Base-by-base conservation (phyloP, 2,888 invertebrate species). In the Lycocerus yunnanus region DNA sequence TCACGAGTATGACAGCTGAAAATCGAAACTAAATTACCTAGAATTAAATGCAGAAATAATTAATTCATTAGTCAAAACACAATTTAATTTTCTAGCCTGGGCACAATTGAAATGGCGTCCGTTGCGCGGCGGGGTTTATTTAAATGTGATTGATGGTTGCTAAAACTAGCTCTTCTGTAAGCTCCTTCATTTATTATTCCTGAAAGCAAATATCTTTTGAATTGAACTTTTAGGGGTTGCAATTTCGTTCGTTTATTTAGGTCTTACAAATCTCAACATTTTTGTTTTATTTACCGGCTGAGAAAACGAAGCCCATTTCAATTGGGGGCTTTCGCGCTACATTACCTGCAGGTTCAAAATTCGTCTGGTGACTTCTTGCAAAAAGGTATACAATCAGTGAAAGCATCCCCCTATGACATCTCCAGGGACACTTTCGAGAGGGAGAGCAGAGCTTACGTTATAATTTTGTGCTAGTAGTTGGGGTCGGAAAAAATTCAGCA, bases 381-480 rank as follows among this genome's bases (percentile, higher is more conserved):
- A 63, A 63, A 63, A 63, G 61, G 61, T 63, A 43, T 43, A 63
- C 61, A 63, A 63, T 63, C 61, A 63, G 18, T 16, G 20, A 20
- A 63, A 63, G n/a, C 16, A 18, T 20, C 61, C 61, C 61, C 20
- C 8, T 16, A 15, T 20, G 61, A 63, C 61, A 18, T 63, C 61
- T 18, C 61, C 8, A 63, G 61, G 61, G 61, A 63, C 61, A 18
- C 61, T 63, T 63, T 63, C 13, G 20, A 13, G 13, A 63, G 61
- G 61, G 61, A 63, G 61, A 63, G 61, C 20, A 63, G 20, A 63
- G 61, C 61, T 15, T 63, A 63, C 61, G 20, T 63, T 63, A 63
- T 63, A 63, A 63, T 63, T 63, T 20, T 11, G 15, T 20, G n/a
- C n/a, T n/a, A n/a, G n/a, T 63, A 63, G 15, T 63, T 18, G 61